Percentiles rank a stretch among this genome's conserved stretches.
Evolutionary conservation across 2,888 invertebrate genomes (phyloP).

Genomic region (Aelia acuminata): DNA sequence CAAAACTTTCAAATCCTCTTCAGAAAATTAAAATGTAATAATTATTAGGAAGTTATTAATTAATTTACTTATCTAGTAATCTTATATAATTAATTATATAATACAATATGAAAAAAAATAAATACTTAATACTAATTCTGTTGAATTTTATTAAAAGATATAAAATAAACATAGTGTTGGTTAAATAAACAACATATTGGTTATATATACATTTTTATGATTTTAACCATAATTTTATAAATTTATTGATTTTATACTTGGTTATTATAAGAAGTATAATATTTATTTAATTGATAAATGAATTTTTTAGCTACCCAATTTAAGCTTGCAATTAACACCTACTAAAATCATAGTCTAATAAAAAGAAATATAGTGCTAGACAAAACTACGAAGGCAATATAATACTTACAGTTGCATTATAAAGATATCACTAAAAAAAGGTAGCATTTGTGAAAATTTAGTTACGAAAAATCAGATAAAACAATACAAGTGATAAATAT

Average conservation of each 20-base stretch:
- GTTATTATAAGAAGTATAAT: not conserved
- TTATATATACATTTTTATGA: not conserved
- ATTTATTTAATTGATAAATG: not conserved
- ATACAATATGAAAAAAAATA: not conserved
- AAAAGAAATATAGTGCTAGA: constrained; percentile 1
- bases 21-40: not conserved
- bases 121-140: not conserved
- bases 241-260: not conserved
- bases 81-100: too few relatives aligned
- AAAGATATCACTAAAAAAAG: constrained; percentile 10
- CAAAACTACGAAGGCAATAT: not conserved
- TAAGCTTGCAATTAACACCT: not conserved
- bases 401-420: constrained; percentile 42
- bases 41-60: too few relatives aligned
- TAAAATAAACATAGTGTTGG: not conserved
- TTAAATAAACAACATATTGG: not conserved
- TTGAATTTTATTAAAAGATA: not conserved
- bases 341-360: not conserved
- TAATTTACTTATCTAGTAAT: too few relatives aligned
- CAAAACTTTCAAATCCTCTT: not conserved
- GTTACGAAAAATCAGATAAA: not conserved
- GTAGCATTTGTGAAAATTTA: not conserved
- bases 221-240: not conserved
- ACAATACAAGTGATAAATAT: not conserved
- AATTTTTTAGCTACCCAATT: not conserved